Conservation (phyloP, 2,797 vertebrate genomes). For the Tamandua tetradactyla region DNA sequence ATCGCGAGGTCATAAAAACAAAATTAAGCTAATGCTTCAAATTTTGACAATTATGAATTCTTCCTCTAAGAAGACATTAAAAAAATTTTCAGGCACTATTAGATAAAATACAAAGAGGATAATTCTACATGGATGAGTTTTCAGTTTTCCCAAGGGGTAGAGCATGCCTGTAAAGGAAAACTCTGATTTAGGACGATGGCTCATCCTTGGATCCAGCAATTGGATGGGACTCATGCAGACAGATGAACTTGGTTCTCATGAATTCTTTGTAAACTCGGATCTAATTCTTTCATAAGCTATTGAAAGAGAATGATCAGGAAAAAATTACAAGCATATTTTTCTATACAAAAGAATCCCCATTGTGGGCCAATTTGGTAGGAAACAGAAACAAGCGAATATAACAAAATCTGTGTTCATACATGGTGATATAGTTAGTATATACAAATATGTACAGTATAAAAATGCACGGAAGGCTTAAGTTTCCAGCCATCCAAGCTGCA, state of each 20-base stretch:
- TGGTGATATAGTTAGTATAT: slow-evolving; percentile 85
- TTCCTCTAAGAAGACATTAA: slow-evolving; percentile 85
- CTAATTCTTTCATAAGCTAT: slow-evolving; percentile 78
- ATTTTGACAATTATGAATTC: slow-evolving; percentile 89
- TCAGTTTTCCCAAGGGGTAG: slow-evolving; percentile 81
- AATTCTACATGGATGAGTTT: slow-evolving; percentile 83
- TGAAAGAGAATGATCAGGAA: slow-evolving; percentile 78
- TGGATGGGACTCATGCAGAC: slow-evolving; percentile 85
- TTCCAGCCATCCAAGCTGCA: slow-evolving; percentile 81
- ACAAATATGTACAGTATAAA: slow-evolving; percentile 89
- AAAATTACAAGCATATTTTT: slow-evolving; percentile 78
- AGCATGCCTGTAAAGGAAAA: slow-evolving; percentile 84
- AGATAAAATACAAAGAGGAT: slow-evolving; percentile 86
- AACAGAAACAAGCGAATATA: slow-evolving; percentile 85
- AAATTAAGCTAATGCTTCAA: slow-evolving; percentile 90
- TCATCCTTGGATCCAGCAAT: slow-evolving; percentile 68
- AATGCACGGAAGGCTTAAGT: slow-evolving; percentile 82
- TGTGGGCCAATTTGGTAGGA: slow-evolving; percentile 81
- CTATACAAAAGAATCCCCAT: slow-evolving; percentile 71
- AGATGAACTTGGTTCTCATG: slow-evolving; percentile 76
- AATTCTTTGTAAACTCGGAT: slow-evolving; percentile 80
- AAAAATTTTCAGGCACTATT: slow-evolving; percentile 85
- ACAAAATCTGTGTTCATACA: slow-evolving; percentile 86
- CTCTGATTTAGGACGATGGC: slow-evolving; percentile 61
- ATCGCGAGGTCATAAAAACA: slow-evolving; percentile 88